Base-by-base conservation (phyloP, 2,888 invertebrate genomes). In the Siphlonurus alternatus region DNA sequence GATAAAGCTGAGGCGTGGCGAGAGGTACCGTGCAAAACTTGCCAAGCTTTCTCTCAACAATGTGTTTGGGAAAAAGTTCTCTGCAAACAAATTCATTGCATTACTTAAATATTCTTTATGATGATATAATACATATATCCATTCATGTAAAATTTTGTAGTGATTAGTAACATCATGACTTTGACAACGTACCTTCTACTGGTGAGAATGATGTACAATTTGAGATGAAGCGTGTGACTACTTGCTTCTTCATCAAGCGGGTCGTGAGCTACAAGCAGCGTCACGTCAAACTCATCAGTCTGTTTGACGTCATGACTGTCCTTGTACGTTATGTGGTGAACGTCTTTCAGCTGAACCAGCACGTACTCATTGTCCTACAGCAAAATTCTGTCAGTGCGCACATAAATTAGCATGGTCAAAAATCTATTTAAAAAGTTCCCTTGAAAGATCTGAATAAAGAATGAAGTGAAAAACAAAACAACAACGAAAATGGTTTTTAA, bases 251-350 rank as follows among this genome's bases (percentile, higher is more conserved):
- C 61, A 61, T 64, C 67, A 59, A 67, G 70, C 64, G 66, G 67
- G 65, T 78, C 76, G 68, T 83, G 82, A n/a, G 83, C 79, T 38
- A 87, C 81, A 19, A 87, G 79, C 53, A 87, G 74, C 0, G 84
- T 83, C 20, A 86, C 80, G 69, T 85, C 83, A 72, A 86, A 86
- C 70, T 85, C 84, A 67, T 86, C 84, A 1, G 79, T 79, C 66
- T 81, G 81, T 66, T 80, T 80, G 19, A 79, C 76, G 67, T 83
- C 82, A 68, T 83, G 81, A 0, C 78, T 76, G 70, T 83, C 83
- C 68, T 79, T 80, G 67, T 82, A 82, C 59, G 79, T 79, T 20
- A 82, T 78, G 67, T 80, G 77, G 15, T 80, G 79, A 23, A 79
- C 79, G 67, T 79, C 82, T 62, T 79, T 79, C 64, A 82, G 75